These are phyloP conservation scores for Notarius quadriscutis DNA, from an alignment of 2,113 vertebrate genomes.

Conservation along the genomic window DNA sequence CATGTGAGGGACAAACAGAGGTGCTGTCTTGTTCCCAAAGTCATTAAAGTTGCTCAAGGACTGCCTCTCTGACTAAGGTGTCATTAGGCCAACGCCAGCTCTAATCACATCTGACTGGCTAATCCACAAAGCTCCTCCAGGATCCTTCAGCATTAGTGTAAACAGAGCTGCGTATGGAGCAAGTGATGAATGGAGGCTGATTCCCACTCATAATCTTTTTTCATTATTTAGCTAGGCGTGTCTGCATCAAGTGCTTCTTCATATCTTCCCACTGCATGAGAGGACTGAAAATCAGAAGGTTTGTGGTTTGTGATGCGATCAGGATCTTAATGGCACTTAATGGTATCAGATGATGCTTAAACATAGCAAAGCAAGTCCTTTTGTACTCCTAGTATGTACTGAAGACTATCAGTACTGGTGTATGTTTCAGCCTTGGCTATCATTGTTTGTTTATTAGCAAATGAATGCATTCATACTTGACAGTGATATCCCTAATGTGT, in stretches of 20 bases:
- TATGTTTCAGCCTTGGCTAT: not conserved
- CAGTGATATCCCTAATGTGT: not conserved
- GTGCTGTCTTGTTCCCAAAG: conserved; percentile 26
- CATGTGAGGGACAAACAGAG: not conserved
- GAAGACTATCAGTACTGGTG: not conserved
- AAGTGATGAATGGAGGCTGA: conserved; percentile 37
- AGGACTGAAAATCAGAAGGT: not conserved
- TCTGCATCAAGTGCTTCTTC: conserved; percentile 9
- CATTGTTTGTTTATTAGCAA: not conserved
- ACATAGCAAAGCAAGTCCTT: conserved; percentile 12
- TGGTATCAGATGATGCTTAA: not conserved
- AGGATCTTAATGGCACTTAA: conserved; percentile 10
- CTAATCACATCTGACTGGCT: conserved; percentile 24
- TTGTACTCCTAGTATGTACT: not conserved
- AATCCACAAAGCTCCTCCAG: conserved; percentile 31
- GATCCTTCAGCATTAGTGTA: conserved; percentile 16
- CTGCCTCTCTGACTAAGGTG: conserved; percentile 14
- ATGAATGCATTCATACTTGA: not conserved
- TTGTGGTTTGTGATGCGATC: conserved; percentile 19
- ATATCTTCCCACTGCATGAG: not conserved
- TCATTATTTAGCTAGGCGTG: conserved; percentile 35
- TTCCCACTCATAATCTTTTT: conserved; percentile 30
- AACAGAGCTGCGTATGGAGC: conserved; percentile 15
- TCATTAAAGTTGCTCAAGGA: conserved; percentile 28
- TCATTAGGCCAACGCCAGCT: conserved; percentile 25